Evolutionary conservation across 2,888 invertebrate species (phyloP).

Genomic region (Ephialtes manifestator): DNA sequence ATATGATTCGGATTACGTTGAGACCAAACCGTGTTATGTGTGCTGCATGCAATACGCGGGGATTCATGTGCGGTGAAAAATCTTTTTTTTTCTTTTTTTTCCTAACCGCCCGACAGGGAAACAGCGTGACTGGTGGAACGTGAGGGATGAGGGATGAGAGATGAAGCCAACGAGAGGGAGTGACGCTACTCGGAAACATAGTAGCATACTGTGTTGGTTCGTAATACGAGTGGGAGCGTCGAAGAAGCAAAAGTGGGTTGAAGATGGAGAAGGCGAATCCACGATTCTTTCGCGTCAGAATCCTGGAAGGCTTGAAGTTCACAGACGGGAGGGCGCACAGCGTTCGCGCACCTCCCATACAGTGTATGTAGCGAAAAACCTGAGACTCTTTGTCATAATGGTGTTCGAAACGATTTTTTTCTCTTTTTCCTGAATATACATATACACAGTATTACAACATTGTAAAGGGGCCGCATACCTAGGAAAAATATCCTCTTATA

Average conservation of each 20-base stretch:
- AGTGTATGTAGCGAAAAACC: neutral
- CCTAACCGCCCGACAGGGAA: neutral
- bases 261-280: neutral
- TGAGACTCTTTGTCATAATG: slow-evolving; percentile 2
- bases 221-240: slow-evolving; percentile 10
- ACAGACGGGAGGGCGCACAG: neutral
- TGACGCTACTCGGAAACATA: slow-evolving; percentile 1
- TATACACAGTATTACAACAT: neutral
- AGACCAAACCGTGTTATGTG: slow-evolving; percentile 3
- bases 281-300: slow-evolving; percentile 2
- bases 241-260: slow-evolving; percentile 13
- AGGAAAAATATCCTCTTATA: slow-evolving; percentile 31
- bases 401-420: neutral
- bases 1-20: neutral
- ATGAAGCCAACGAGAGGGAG: neutral
- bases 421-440: neutral
- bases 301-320: neutral
- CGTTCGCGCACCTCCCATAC: neutral
- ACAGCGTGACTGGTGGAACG: slow-evolving; percentile 39
- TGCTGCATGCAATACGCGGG: neutral
- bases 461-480: neutral
- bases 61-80: slow-evolving; percentile 36
- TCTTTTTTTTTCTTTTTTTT: slow-evolving; percentile 39
- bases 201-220: slow-evolving; percentile 8
- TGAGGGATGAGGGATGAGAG: slow-evolving; percentile 41